Evolutionary conservation across 2,888 invertebrate species (phyloP).

Genomic region (Tetranychus truncatus): DNA sequence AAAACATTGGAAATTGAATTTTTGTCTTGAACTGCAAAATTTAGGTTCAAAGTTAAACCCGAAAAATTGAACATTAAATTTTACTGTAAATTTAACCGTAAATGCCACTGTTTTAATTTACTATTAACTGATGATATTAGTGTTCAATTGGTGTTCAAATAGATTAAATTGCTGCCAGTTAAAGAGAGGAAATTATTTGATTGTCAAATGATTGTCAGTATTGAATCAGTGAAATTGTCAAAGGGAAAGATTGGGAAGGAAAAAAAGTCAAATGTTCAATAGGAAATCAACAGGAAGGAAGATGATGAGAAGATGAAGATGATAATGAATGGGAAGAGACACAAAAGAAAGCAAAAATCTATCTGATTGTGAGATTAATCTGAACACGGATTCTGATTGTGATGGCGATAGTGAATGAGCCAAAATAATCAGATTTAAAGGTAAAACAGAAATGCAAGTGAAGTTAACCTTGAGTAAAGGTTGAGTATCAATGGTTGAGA

Average conservation of each 20-base stretch:
- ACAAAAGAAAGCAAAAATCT: background rate
- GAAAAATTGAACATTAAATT: too few species aligned
- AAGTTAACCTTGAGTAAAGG: background rate
- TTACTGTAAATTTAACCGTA: too few species aligned
- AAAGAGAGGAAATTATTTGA: background rate
- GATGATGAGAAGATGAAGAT: background rate
- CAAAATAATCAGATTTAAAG: background rate
- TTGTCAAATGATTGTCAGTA: background rate
- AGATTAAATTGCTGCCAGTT: background rate
- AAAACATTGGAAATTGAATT: too few species aligned
- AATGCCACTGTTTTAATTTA: background rate
- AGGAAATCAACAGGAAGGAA: background rate
- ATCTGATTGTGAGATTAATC: background rate
- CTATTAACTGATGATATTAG: background rate
- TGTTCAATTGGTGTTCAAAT: background rate
- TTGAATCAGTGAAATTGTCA: too few species aligned
- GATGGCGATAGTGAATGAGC: background rate
- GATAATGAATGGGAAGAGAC: background rate
- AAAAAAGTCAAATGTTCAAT: background rate
- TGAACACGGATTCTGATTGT: background rate
- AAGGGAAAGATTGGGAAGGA: background rate
- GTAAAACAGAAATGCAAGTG: background rate
- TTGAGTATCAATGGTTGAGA: background rate
- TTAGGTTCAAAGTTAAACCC: too few species aligned
- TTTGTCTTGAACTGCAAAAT: too few species aligned